Conservation (phyloP, 2,888 invertebrate species). For the Melanotus villosus region DNA sequence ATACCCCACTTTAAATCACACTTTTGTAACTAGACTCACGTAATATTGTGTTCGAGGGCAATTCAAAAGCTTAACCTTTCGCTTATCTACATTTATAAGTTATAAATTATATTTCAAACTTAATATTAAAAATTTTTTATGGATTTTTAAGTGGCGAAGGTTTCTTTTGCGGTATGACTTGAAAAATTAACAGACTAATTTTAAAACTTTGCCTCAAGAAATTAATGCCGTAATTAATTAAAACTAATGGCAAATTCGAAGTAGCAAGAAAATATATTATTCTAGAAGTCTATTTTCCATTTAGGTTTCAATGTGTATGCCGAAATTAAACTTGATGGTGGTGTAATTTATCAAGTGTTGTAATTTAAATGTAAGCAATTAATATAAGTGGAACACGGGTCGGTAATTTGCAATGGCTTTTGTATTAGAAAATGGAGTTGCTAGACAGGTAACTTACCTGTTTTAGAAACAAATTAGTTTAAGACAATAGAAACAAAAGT, state of each 20-base stretch:
- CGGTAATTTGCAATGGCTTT: conserved; percentile 20
- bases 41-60: conserved; percentile 12
- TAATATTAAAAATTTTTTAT: too few species aligned
- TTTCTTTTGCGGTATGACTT: too few species aligned
- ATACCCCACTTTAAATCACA: conserved; percentile 24
- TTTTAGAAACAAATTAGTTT: neutral
- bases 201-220: too few species aligned
- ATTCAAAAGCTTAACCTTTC: neutral
- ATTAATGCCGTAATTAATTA: too few species aligned
- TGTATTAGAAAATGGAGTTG: conserved; percentile 11
- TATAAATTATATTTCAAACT: too few species aligned
- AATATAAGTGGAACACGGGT: conserved; percentile 16
- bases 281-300: neutral
- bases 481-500: too few species aligned
- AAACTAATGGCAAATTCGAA: neutral
- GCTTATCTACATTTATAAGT: conserved; percentile 1
- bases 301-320: conserved; percentile 2
- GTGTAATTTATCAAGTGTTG: conserved; percentile 14
- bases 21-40: conserved; percentile 28
- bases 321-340: conserved; percentile 9
- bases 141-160: too few species aligned
- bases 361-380: conserved; percentile 24
- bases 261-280: neutral
- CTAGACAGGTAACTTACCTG: neutral
- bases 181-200: too few species aligned